Evolutionary conservation across 2,888 invertebrate species (phyloP).

Genomic region (Gryllus longicercus): DNA sequence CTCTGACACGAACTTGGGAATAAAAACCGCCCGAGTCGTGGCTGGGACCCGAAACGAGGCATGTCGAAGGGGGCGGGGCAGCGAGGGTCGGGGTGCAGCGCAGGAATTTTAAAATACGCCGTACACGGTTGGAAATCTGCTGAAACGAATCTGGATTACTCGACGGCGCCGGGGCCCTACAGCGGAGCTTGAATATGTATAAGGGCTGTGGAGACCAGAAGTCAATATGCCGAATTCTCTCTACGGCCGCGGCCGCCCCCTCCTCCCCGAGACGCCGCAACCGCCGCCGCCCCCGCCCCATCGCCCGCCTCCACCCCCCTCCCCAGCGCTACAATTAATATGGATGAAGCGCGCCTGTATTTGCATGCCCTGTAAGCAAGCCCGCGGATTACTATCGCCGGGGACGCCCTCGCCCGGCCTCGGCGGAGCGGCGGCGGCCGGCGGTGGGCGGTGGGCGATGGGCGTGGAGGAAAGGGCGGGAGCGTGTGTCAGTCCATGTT

Average conservation of each 20-base stretch:
- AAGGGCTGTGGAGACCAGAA: slow-evolving; percentile 20
- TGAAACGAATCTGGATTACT: slow-evolving; percentile 5
- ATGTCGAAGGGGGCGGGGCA: too few relatives aligned
- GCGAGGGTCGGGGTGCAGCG: too few relatives aligned
- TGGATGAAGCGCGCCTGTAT: slow-evolving; percentile 32
- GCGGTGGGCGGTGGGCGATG: too few relatives aligned
- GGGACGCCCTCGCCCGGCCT: background rate
- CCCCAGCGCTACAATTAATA: slow-evolving; percentile 32
- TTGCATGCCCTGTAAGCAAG: slow-evolving; percentile 28
- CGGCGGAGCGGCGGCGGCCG: background rate
- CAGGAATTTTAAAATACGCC: background rate
- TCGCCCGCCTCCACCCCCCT: background rate
- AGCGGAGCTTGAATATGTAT: background rate
- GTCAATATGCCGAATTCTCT: slow-evolving; percentile 33
- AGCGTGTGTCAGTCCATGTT: background rate
- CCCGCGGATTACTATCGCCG: slow-evolving; percentile 1
- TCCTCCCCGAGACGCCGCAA: too few relatives aligned
- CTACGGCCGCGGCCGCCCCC: background rate
- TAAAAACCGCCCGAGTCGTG: too few relatives aligned
- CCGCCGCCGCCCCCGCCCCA: background rate
- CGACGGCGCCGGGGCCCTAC: slow-evolving; percentile 4
- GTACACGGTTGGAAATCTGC: slow-evolving; percentile 1
- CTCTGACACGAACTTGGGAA: too few relatives aligned
- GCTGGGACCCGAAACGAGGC: too few relatives aligned
- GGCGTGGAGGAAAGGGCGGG: background rate